Evolutionary conservation across 2,797 vertebrate species (phyloP).

Genomic region (Crocodylus rhombifer): DNA sequence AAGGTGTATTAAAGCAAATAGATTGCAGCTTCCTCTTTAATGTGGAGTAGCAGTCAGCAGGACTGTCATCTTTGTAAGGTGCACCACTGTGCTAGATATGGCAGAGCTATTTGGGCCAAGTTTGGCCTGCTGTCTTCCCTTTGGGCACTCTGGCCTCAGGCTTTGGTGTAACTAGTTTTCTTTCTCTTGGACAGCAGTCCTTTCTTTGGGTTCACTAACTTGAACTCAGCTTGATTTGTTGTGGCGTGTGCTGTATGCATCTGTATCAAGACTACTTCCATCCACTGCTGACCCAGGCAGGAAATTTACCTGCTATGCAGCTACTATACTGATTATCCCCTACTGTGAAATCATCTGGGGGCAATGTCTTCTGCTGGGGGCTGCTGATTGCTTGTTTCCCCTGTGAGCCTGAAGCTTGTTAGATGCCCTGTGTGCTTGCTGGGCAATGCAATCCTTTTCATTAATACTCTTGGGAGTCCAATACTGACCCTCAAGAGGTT

Average conservation of each 20-base stretch:
- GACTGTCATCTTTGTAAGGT: not conserved
- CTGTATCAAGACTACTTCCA: conserved; percentile 27
- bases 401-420: not conserved
- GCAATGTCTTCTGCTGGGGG: conserved; percentile 15
- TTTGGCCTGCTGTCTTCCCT: not conserved
- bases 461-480: conserved; percentile 25
- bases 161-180: conserved; percentile 27
- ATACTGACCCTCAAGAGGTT: not conserved
- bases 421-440: not conserved
- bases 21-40: conserved; percentile 3
- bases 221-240: not conserved
- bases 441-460: not conserved
- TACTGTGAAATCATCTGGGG: not conserved
- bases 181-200: conserved; percentile 41
- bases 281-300: not conserved
- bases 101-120: conserved; percentile 41
- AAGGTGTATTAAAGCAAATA: conserved; percentile 16
- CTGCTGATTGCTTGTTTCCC: not conserved
- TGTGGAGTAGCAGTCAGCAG: not conserved
- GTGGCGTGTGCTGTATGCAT: not conserved
- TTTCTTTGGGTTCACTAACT: conserved; percentile 23
- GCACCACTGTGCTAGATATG: conserved; percentile 14
- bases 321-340: conserved; percentile 13
- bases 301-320: not conserved
- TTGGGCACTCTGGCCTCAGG: not conserved